Evolutionary conservation across 2,113 vertebrate genomes (phyloP).

Genomic region (Proterorhinus semilunaris): DNA sequence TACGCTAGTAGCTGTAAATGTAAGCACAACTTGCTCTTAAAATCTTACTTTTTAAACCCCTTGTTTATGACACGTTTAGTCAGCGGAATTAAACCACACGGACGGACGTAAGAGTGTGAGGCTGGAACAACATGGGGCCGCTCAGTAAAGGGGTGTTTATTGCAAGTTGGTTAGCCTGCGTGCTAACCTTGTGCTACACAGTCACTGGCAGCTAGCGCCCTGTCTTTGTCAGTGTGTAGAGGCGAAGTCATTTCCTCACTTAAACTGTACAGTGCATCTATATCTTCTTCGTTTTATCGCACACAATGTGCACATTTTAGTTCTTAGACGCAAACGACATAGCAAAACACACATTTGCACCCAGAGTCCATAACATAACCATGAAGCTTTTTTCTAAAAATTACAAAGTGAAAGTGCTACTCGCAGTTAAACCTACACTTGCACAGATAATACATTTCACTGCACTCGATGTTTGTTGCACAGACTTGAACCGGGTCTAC

Average conservation of each 20-base stretch:
- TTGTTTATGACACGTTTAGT: accelerated
- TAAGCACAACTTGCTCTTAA: slow-evolving; percentile 22
- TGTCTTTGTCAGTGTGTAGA: slow-evolving; percentile 55
- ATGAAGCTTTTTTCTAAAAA: no score
- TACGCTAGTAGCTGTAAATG: slow-evolving; percentile 60
- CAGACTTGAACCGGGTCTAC: no score
- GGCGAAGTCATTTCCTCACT: slow-evolving; percentile 54
- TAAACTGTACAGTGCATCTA: slow-evolving; percentile 11
- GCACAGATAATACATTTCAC: no score
- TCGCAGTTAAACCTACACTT: no score
- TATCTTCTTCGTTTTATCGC: no score
- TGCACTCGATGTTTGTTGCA: no score
- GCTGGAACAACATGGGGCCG: neutral
- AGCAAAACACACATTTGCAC: neutral
- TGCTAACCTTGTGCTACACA: slow-evolving; percentile 55
- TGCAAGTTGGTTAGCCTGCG: slow-evolving; percentile 60
- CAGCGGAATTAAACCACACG: neutral
- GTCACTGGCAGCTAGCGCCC: slow-evolving; percentile 47
- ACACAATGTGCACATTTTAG: neutral
- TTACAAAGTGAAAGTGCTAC: no score
- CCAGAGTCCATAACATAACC: no score
- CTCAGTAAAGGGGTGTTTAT: slow-evolving; percentile 12
- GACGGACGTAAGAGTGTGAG: neutral
- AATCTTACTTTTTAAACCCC: neutral
- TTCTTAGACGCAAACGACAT: neutral